phyloP scores from a whole-genome alignment of 2,888 invertebrate species.

The Torymus auratus region DNA sequence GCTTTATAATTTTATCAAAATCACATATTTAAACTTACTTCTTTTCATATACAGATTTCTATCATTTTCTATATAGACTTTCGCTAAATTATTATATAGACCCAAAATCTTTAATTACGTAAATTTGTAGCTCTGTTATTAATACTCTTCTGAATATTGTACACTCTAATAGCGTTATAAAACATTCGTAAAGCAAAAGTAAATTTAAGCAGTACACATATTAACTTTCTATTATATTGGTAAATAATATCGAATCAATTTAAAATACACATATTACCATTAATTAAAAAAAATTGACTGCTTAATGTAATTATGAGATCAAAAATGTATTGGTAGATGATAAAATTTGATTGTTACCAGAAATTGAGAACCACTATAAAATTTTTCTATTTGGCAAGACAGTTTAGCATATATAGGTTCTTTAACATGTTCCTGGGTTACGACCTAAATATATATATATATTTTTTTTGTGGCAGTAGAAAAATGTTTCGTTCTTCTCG shows the following conservation, averaged over 20 bases:
- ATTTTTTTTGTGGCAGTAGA: conserved; percentile 43
- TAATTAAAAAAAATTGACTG: conserved; percentile 19
- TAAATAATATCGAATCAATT: not conserved
- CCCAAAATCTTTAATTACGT: conserved; percentile 29
- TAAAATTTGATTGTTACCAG: conserved; percentile 25
- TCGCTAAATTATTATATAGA: conserved; percentile 13
- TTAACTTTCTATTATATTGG: conserved; percentile 7
- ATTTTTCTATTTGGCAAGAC: conserved; percentile 48
- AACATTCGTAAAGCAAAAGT: conserved; percentile 33
- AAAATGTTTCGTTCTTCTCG: conserved; percentile 42
- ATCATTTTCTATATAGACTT: not conserved
- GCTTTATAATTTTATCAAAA: conserved; percentile 21
- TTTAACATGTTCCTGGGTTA: conserved; percentile 16
- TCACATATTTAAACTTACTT: not conserved
- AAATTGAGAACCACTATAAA: conserved; percentile 22
- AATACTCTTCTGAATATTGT: conserved; percentile 36
- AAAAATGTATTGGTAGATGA: conserved; percentile 33
- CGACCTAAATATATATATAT: conserved; percentile 15
- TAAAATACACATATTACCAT: conserved; percentile 25
- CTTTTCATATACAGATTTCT: conserved; percentile 24
- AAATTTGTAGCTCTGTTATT: conserved; percentile 7
- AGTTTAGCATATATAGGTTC: conserved; percentile 3
- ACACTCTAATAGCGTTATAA: conserved; percentile 25
- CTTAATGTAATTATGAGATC: conserved; percentile 40
- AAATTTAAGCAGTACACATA: conserved; percentile 26